Base-by-base conservation (phyloP, 1,140 invertebrate genomes). In the Neelides sp. region DNA sequence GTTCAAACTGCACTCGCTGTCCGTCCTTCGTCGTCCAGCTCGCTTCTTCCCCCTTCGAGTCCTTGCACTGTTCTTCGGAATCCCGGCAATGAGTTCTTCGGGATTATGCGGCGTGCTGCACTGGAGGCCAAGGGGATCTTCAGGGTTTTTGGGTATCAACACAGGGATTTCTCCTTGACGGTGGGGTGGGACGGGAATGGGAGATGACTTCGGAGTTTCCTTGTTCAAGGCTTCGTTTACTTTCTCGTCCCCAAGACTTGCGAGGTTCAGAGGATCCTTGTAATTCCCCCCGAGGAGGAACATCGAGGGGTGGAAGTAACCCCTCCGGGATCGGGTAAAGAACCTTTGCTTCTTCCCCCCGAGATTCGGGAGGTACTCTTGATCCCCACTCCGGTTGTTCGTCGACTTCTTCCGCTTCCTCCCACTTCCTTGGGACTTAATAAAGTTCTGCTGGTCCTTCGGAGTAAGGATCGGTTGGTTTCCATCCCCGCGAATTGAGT, bases 281-380 rank as follows among this genome's bases (percentile, higher is more conserved):
- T 94, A 94, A 65, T 91, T 95, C 17, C 92, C 92, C 42, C 92
- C 92, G 1, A 95, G 72, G 4, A 96, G 70, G 71, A 96, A 95
- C 68, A 93, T 93, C 2, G 87, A 91, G 0, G 90, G n/a, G n/a
- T n/a, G n/a, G n/a, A n/a, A n/a, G n/a, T n/a, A n/a, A n/a, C n/a
- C n/a, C n/a, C n/a, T n/a, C n/a, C n/a, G n/a, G n/a, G n/a, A n/a
- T n/a, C n/a, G n/a, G n/a, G n/a, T n/a, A n/a, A n/a, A n/a, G 88
- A 27, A 86, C 78, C 54, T 87, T 80, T 39, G 50, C 56, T 17
- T 35, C 15, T 39, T 57, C 52, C 20, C 55, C 40, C 0, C 54
- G 15, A 35, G 40, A 49, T 39, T 37, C 52, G 0, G 52, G 36
- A 44, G 41, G 27, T 23, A 53, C 52, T 32, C 57, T 61, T 17